These are phyloP conservation scores for Adineta ricciae DNA, from an alignment of 2,888 invertebrate genomes.

Conservation along the genomic window DNA sequence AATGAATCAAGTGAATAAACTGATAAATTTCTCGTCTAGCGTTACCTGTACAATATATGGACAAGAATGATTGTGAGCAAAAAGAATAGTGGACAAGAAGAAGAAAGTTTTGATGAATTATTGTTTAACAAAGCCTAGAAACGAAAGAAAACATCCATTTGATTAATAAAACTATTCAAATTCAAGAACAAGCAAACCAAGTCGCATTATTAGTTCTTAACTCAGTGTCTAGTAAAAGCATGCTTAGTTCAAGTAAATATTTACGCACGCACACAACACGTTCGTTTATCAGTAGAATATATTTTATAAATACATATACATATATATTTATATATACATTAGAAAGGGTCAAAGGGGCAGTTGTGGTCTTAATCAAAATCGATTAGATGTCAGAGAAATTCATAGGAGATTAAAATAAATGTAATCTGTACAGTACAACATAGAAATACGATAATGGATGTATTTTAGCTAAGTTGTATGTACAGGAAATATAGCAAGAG, in stretches of 20 bases:
- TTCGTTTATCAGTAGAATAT: not conserved
- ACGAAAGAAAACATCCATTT: not conserved
- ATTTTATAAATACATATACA: not conserved
- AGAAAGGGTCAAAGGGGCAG: not conserved
- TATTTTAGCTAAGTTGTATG: not conserved
- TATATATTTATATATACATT: not conserved
- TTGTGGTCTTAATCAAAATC: not conserved
- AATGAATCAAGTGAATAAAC: not conserved
- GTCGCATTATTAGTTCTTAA: not conserved
- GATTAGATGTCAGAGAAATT: not conserved
- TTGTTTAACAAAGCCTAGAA: not conserved
- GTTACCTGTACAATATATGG: constrained; percentile 2
- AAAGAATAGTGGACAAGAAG: not conserved
- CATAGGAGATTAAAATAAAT: no score
- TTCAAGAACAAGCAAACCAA: not conserved
- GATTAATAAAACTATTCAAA: not conserved
- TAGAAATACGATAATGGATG: not conserved
- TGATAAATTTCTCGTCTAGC: not conserved
- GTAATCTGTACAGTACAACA: not conserved
- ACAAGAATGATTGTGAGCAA: constrained; percentile 5
- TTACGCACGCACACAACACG: not conserved
- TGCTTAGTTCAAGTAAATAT: not conserved
- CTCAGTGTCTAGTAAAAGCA: not conserved
- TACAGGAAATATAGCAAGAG: not conserved
- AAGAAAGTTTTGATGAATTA: not conserved